Percentiles rank a stretch among this genome's conserved stretches.
phyloP scores from a whole-genome alignment of 2,113 vertebrate species.

The Nerophis ophidion region DNA sequence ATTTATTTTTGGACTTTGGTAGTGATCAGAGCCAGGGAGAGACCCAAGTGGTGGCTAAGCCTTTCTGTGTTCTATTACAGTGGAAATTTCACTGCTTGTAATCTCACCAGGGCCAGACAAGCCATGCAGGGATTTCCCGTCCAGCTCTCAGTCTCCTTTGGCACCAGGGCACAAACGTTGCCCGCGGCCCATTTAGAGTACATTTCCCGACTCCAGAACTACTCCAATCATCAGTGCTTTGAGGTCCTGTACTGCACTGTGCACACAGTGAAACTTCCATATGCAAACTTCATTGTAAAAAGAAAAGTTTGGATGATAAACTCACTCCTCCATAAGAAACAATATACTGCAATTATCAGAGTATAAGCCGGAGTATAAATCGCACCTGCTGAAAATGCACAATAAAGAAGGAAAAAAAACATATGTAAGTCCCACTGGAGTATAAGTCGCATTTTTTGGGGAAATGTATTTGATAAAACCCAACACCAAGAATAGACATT shows the following conservation, averaged over 20 bases:
- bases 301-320: too few relatives aligned
- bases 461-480: too few relatives aligned
- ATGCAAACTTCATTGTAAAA: too few relatives aligned
- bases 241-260: slow-evolving; percentile 9
- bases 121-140: slow-evolving; percentile 27
- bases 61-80: slow-evolving; percentile 60
- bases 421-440: too few relatives aligned
- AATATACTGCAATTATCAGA: too few relatives aligned
- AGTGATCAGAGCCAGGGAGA: slow-evolving; percentile 34
- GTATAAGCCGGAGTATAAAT: too few relatives aligned
- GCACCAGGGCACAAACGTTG: slow-evolving; percentile 13
- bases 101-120: slow-evolving; percentile 50
- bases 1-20: slow-evolving; percentile 18
- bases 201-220: slow-evolving; percentile 27
- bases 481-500: too few relatives aligned
- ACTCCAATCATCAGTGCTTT: slow-evolving; percentile 26
- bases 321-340: too few relatives aligned
- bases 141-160: slow-evolving; percentile 17
- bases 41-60: slow-evolving; percentile 46
- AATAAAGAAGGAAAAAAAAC: too few relatives aligned
- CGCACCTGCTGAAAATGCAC: too few relatives aligned
- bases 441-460: too few relatives aligned
- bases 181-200: slow-evolving; percentile 49
- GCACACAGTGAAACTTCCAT: not conserved
- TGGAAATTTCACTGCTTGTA: slow-evolving; percentile 52